Conservation (phyloP, 2,113 vertebrate genomes). For the Oreotrochilus melanogaster region DNA sequence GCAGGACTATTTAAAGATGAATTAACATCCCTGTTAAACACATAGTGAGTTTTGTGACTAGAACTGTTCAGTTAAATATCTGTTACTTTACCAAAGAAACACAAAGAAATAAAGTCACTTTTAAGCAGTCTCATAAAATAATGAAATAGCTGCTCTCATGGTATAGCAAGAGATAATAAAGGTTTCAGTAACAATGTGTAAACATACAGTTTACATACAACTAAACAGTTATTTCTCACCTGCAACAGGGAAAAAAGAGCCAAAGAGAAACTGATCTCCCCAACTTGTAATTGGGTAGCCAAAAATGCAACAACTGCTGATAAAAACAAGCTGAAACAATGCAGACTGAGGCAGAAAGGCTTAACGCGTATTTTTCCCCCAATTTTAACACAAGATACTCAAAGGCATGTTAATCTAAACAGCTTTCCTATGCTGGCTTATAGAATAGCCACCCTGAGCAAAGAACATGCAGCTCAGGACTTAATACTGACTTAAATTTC, state of each 20-base stretch:
- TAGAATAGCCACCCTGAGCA: not conserved
- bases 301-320: not conserved
- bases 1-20: not conserved
- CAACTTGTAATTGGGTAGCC: not conserved
- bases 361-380: not conserved
- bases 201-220: not conserved
- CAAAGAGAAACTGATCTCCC: not conserved
- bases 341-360: not conserved
- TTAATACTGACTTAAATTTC: not conserved
- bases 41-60: not conserved
- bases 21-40: slow-evolving; percentile 7
- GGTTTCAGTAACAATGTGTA: not conserved
- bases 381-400: not conserved
- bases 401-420: not conserved
- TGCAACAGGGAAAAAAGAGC: not conserved
- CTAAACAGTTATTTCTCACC: not conserved
- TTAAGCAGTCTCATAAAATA: not conserved
- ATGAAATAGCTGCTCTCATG: not conserved
- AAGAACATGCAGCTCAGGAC: not conserved
- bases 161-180: not conserved
- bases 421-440: not conserved
- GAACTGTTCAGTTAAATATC: not conserved
- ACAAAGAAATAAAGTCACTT: not conserved
- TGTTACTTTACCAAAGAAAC: not conserved
- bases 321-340: not conserved